Base-by-base conservation (phyloP, 1,140 invertebrate species). In the Caenorhabditis latens region DNA sequence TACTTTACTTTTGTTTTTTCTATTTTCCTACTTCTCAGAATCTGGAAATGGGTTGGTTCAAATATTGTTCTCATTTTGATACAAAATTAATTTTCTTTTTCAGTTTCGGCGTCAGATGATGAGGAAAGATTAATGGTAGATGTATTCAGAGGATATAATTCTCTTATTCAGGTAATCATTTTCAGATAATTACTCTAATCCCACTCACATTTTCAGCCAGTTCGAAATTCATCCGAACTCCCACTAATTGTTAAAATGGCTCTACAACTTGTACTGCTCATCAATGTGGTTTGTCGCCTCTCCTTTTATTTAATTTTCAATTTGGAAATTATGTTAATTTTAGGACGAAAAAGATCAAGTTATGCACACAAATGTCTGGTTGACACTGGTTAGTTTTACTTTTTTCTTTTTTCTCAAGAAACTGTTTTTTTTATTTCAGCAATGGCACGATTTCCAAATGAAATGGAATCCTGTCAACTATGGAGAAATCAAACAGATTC, bases 381-480 rank as follows among this genome's bases (percentile, higher is more conserved):
- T 93, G 21, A 92, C 91, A 32, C 85, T 93, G 85, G 87, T 86
- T 16, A 14, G 87, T 55, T 40, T 53, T 32, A 32, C 50, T 53
- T 53, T 16, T 53, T 53, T 24, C 40, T 24, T 32, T 13, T 32
- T 63, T 63, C 9, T 63, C 13, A 11, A 11, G 9, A 16, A 16
- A 11, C 57, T 50, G 57, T 84, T 16, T 57, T 57, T 53, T 4
- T 43, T 48, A 46, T 61, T 89, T 55, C 55, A 87, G 95, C 94
- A 97, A 84, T 99, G 98, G 98, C 96, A 95, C 93, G 98, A 99
- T 93, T 99, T 99, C 94, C 98, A 99, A 93, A 94, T 99, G 90
- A 95, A 95, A 93, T 99, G 98, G 98, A 96, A 99, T 92, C 96
- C 98, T 91, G 96, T 96, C 83, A 96, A 99, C 93, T 99, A 99